Percentiles rank a stretch among this genome's conserved stretches.
phyloP scores from a whole-genome alignment of 1,140 invertebrate species.

The Neotoxoptera formosana region DNA sequence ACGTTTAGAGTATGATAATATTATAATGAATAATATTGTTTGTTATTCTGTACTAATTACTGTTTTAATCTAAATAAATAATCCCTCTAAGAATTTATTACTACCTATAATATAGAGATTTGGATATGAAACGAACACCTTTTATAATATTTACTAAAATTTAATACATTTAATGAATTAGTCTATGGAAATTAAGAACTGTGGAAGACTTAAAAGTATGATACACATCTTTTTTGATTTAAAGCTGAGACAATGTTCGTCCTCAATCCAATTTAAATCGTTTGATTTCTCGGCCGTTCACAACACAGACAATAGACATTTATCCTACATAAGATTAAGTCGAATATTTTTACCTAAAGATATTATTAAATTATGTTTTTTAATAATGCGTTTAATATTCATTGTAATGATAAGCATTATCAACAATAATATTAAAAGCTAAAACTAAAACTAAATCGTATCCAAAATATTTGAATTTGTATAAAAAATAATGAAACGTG shows the following conservation, averaged over 20 bases:
- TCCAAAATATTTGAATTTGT: background rate
- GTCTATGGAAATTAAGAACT: background rate
- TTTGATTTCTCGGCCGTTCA: accelerated
- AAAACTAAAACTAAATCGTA: background rate
- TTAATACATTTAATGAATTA: background rate
- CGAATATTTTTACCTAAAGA: background rate
- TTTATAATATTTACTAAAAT: background rate
- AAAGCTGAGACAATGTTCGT: background rate
- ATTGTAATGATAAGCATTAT: background rate
- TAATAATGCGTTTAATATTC: background rate
- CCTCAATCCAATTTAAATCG: background rate
- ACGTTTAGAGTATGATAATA: background rate
- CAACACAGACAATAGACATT: background rate
- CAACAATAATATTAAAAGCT: background rate
- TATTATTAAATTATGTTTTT: too few species aligned
- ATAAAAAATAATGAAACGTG: background rate
- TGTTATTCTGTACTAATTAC: background rate
- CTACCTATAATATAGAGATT: background rate
- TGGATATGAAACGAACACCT: background rate
- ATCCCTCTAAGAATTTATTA: background rate
- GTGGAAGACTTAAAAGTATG: background rate
- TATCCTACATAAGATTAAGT: background rate
- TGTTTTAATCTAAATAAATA: conserved; percentile 20
- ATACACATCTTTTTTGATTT: too few species aligned
- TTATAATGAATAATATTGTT: background rate